These are phyloP conservation scores for Dasypogon diadema DNA, from an alignment of 2,888 invertebrate species.

Conservation along the genomic window DNA sequence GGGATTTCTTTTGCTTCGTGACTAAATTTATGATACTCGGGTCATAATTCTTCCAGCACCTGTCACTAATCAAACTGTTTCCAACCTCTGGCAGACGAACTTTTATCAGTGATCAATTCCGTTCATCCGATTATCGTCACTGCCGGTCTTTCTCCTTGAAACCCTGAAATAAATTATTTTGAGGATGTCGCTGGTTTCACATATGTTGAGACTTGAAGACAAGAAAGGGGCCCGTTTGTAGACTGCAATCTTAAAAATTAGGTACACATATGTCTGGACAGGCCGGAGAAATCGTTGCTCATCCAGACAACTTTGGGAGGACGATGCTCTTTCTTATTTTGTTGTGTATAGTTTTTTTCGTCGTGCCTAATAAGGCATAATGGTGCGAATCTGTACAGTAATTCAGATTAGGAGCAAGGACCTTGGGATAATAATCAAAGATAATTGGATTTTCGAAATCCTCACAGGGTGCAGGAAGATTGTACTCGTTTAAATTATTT, in stretches of 20 bases:
- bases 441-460: no score
- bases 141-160: background rate
- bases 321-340: constrained; percentile 3
- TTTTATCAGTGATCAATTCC: constrained; percentile 9
- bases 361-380: no score
- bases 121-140: constrained; percentile 24
- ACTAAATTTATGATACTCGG: no score
- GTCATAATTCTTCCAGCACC: no score
- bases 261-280: constrained; percentile 22
- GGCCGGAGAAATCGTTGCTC: background rate
- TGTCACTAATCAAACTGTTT: no score
- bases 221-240: background rate
- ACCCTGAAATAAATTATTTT: constrained; percentile 64
- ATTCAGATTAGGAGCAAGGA: no score
- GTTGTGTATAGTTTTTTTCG: background rate
- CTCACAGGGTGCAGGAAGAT: no score
- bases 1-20: no score
- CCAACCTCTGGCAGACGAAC: no score
- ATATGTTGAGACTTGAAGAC: constrained; percentile 10
- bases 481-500: no score
- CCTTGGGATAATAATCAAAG: no score
- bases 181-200: constrained; percentile 9
- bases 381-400: no score
- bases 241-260: background rate
- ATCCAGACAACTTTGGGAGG: background rate